Conservation (phyloP, 2,888 invertebrate genomes). For the Amiota minor region DNA sequence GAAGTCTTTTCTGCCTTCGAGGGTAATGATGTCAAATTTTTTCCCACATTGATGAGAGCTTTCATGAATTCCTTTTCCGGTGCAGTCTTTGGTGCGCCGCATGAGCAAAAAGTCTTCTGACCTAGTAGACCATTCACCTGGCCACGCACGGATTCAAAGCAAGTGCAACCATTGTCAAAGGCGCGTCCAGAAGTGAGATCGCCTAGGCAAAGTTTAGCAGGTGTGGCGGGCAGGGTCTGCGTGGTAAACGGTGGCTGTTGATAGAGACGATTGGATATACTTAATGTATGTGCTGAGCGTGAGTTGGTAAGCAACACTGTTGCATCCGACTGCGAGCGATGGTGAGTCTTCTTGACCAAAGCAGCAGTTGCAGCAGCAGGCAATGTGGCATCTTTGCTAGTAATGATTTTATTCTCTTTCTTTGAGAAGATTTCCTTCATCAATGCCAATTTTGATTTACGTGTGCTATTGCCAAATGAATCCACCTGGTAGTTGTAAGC, state of each 20-base stretch:
- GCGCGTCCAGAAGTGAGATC: slow-evolving; percentile 95
- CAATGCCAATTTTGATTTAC: slow-evolving; percentile 71
- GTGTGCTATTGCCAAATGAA: slow-evolving; percentile 58
- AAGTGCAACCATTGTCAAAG: slow-evolving; percentile 96
- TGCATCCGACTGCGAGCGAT: slow-evolving; percentile 85
- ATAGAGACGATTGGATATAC: slow-evolving; percentile 65
- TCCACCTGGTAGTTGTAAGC: slow-evolving; percentile 80
- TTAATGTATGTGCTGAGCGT: slow-evolving; percentile 56
- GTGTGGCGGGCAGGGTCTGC: slow-evolving; percentile 68
- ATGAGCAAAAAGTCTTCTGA: slow-evolving; percentile 84
- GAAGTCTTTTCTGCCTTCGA: slow-evolving; percentile 95
- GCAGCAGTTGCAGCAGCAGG: slow-evolving; percentile 47
- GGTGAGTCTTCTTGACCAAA: slow-evolving; percentile 83
- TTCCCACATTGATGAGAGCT: slow-evolving; percentile 89
- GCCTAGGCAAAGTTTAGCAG: slow-evolving; percentile 83
- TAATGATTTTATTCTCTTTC: slow-evolving; percentile 67
- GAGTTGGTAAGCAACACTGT: slow-evolving; percentile 78
- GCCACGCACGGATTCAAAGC: slow-evolving; percentile 88
- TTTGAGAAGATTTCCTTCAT: slow-evolving; percentile 73
- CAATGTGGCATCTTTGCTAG: slow-evolving; percentile 35
- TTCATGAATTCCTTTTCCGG: slow-evolving; percentile 91
- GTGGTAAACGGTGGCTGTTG: slow-evolving; percentile 69
- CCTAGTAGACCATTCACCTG: slow-evolving; percentile 82
- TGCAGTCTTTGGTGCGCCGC: slow-evolving; percentile 85
- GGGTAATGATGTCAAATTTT: slow-evolving; percentile 84